These are phyloP conservation scores for Zelostemma sp. DNA, from an alignment of 1,140 invertebrate species.

Conservation along the genomic window DNA sequence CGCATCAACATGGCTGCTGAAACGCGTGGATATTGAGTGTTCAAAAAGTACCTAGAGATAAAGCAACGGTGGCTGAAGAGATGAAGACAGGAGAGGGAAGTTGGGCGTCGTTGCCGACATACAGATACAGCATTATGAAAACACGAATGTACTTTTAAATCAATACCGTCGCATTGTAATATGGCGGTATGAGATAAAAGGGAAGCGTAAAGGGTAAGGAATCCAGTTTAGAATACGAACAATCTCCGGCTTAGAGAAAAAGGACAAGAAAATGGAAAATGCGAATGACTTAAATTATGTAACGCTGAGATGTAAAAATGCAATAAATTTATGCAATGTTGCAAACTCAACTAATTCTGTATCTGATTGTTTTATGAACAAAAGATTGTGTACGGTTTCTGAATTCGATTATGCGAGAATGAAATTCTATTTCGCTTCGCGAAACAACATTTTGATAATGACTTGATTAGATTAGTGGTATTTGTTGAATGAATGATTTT, in stretches of 20 bases:
- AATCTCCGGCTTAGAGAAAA: slow-evolving; percentile 47
- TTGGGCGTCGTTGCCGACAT: slow-evolving; percentile 60
- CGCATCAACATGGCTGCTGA: slow-evolving; percentile 37
- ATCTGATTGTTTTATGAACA: too few relatives aligned
- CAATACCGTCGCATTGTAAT: slow-evolving; percentile 71
- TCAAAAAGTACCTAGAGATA: slow-evolving; percentile 46
- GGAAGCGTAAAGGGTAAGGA: slow-evolving; percentile 47
- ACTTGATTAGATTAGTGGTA: too few relatives aligned
- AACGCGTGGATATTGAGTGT: slow-evolving; percentile 39
- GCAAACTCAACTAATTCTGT: too few relatives aligned
- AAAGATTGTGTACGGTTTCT: too few relatives aligned
- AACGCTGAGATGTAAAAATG: too few relatives aligned
- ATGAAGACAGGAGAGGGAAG: slow-evolving; percentile 47
- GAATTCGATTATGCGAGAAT: too few relatives aligned
- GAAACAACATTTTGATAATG: too few relatives aligned
- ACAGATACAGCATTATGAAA: slow-evolving; percentile 72
- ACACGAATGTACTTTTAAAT: slow-evolving; percentile 72
- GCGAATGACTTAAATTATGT: too few relatives aligned
- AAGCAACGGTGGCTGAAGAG: slow-evolving; percentile 45
- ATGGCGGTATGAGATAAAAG: slow-evolving; percentile 54
- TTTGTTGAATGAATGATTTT: too few relatives aligned
- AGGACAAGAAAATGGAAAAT: slow-evolving; percentile 34
- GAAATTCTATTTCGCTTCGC: too few relatives aligned
- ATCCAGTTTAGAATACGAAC: slow-evolving; percentile 47
- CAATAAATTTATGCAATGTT: too few relatives aligned